Base-by-base conservation (phyloP, 2,113 vertebrate species). In the Pseudonaja textilis region DNA sequence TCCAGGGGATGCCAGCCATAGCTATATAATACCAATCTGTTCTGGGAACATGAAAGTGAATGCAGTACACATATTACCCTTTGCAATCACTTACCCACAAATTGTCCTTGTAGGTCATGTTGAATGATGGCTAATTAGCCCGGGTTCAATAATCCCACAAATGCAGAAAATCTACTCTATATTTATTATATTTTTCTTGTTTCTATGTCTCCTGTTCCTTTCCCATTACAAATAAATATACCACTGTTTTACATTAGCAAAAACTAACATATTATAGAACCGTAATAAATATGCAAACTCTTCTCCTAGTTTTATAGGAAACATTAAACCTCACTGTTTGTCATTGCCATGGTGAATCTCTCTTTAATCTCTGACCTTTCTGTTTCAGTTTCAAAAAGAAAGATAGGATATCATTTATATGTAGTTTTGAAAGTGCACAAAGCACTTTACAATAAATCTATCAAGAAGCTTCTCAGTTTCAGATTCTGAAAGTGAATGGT, bases 391-490 rank as follows among this genome's bases (percentile, higher is more conserved):
- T 94, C 64, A 54, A 92, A 90, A 88, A 95, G 88, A 10, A 95
- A 47, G 22, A 90, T 94, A 89, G 94, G 94, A 93, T 93, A 93
- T 47, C 94, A 90, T 93, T 93, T 85, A 55, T 86, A 0, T 0
- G 88, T 50, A 89, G 87, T 95, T 96, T 91, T 92, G 85, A 92
- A 95, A 95, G 61, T 56, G 88, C 88, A 94, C 93, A 96, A n/a
- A 50, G 74, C 93, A 94, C 93, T 95, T 93, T 95, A 94, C 95
- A 95, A 95, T 97, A 97, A 97, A 97, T 97, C 97, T 94, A 96
- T 96, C 96, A 95, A 92, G 97, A 93, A 91, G 92, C 86, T 94
- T 96, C 95, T 96, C 95, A 93, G 95, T 95, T 95, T 92, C n/a
- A 56, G 93, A 96, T 95, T 92, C 97, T 95, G 87, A 89, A 89